Evolutionary conservation across 2,113 vertebrate genomes (phyloP), one percentile per base, ranked within the genome.

Genomic region (Corydoras sp.): DNA sequence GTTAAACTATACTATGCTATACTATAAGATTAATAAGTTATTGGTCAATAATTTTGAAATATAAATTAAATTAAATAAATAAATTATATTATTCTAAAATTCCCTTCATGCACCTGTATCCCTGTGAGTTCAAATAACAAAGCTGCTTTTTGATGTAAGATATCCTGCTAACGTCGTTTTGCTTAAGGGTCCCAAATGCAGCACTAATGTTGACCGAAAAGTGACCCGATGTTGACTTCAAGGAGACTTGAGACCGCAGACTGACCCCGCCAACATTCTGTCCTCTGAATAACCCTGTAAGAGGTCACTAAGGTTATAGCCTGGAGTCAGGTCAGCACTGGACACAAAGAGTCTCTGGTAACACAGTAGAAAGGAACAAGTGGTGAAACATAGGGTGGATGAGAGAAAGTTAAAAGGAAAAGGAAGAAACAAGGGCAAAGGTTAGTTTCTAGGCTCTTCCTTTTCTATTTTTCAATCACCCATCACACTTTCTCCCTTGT

Each of bases 201-300:
- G 60, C 73, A 76, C 73, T 79, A 73, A 79, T 69, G 77, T 79
- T 79, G 77, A 79, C 77, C 74, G 63, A 68, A 53, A 69, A 10
- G 13, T 75, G 65, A 79, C 69, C 73, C 87, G 86, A 84, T 87
- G 90, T 79, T 92, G 91, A 92, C 91, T 90, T 78, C 81, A 83
- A 75, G 79, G 82, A 89, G 90, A 89, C 89, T 90, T 86, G 82
- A 74, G 75, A 76, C 68, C 83, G 81, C 82, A 77, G 76, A 81
- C 82, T 71, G 76, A 81, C 84, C 74, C 68, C 73, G 64, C 65
- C 71, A 74, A 11, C 12, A 9, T 35, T 14, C 10, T 76, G 72
- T 69, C 77, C 72, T 60, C 59, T 70, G 58, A 50, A 58, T 76
- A 68, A 78, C 76, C 76, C 31, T 7, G 7, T 9, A 11, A 75